Evolutionary conservation across 2,797 vertebrate species (phyloP).

Genomic region (Halcyon leucocephala): DNA sequence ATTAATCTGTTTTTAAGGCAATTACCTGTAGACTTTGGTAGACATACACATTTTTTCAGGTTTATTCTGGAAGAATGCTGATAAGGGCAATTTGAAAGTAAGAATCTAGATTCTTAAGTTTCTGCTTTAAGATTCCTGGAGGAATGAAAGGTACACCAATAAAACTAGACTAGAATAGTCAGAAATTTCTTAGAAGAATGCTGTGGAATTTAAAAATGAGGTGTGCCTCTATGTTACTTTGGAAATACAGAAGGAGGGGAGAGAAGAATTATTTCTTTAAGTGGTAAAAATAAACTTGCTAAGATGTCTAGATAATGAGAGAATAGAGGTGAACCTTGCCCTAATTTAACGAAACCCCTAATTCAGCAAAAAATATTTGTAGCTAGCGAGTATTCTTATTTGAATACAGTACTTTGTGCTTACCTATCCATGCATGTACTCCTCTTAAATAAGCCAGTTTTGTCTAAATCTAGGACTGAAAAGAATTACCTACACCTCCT

Average conservation of each 20-base stretch:
- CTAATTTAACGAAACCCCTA: background rate
- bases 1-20: background rate
- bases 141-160: background rate
- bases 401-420: background rate
- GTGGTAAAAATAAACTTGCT: background rate
- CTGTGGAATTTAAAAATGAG: background rate
- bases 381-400: background rate
- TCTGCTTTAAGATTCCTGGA: background rate
- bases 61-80: background rate
- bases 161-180: background rate
- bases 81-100: background rate
- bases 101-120: background rate
- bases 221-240: background rate
- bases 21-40: background rate
- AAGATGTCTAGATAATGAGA: background rate
- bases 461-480: background rate
- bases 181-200: background rate
- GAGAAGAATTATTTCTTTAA: background rate
- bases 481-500: background rate
- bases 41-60: background rate
- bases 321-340: background rate
- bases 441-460: background rate
- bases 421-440: background rate
- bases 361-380: background rate
- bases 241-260: background rate